These are phyloP conservation scores for Pinctada fucata DNA, from an alignment of 2,888 invertebrate genomes.

Conservation along the genomic window DNA sequence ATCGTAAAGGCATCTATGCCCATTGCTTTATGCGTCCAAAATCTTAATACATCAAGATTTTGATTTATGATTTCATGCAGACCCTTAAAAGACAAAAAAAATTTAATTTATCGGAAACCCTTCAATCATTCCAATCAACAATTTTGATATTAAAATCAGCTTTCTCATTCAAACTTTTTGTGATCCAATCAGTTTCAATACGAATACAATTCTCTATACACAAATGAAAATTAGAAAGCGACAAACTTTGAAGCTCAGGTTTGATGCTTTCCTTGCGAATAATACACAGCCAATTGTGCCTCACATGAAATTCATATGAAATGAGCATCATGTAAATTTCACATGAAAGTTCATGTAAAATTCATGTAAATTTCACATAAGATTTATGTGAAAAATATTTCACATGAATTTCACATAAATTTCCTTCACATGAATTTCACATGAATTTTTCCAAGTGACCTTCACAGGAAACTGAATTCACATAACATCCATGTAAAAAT, in stretches of 20 bases:
- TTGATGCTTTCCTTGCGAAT: neutral
- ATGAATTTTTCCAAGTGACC: no score
- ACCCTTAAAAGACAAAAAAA: constrained; percentile 26
- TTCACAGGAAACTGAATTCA: no score
- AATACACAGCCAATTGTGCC: neutral
- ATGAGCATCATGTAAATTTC: no score
- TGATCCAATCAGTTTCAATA: neutral
- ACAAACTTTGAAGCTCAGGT: neutral
- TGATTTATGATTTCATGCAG: constrained; percentile 29
- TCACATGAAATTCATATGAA: no score
- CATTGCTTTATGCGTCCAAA: neutral
- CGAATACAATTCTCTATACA: neutral
- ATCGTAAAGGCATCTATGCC: neutral
- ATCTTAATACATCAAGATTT: neutral
- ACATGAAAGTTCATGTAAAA: no score
- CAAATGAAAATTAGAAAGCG: neutral
- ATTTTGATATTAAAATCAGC: neutral
- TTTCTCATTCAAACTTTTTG: neutral
- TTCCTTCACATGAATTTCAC: no score
- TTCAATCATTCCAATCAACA: neutral
- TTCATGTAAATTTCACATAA: no score
- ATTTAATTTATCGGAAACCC: neutral
- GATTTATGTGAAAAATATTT: no score
- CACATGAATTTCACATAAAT: no score
- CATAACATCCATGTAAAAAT: no score